Evolutionary conservation across 2,888 invertebrate species (phyloP), one percentile per base, ranked within the genome.

Genomic region (Drosophila acutilabella): DNA sequence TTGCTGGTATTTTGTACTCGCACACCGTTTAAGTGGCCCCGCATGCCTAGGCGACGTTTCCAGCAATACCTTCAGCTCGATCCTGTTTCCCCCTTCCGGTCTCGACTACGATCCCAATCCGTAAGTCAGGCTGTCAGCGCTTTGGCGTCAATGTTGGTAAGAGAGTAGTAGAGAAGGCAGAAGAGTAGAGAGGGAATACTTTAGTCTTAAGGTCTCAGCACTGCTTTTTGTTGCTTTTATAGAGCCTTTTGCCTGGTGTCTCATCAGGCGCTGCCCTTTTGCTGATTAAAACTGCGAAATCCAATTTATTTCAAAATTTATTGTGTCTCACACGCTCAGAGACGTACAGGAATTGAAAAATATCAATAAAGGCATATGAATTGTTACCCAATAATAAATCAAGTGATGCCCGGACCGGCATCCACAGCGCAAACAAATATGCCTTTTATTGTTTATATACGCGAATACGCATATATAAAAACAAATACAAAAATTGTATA

Each of bases 241-340:
- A 18, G 50, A 53, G 23, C 30, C 77, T 56, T 64, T 64, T 68
- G 73, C 64, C 38, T 48, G 26, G 64, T 64, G 77, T 65, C 67
- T 78, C 77, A 71, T 75, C 71, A 78, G 67, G 71, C 77, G 71
- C 78, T 74, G 77, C 79, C 79, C 71, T 71, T 60, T 72, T 73
- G 81, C 87, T 86, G 88, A 88, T 88, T 88, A 85, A 88, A 85
- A 85, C 87, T 87, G 81, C 81, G 88, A 84, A 88, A 86, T 81
- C 87, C 89, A 88, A 86, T 86, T 86, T 86, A 86, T 86, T 86
- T 88, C 85, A 87, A 87, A 88, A 88, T 88, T 86, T 88, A 88
- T 85, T 85, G 88, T 85, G 84, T 86, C 82, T 83, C 82, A 83
- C 82, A 83, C 82, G 88, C 85, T 77, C 78, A 67, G 75, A 50